Percentiles rank a stretch among this genome's conserved stretches.
Evolutionary conservation across 2,888 invertebrate genomes (phyloP).

Genomic region (Bimastos eiseni): DNA sequence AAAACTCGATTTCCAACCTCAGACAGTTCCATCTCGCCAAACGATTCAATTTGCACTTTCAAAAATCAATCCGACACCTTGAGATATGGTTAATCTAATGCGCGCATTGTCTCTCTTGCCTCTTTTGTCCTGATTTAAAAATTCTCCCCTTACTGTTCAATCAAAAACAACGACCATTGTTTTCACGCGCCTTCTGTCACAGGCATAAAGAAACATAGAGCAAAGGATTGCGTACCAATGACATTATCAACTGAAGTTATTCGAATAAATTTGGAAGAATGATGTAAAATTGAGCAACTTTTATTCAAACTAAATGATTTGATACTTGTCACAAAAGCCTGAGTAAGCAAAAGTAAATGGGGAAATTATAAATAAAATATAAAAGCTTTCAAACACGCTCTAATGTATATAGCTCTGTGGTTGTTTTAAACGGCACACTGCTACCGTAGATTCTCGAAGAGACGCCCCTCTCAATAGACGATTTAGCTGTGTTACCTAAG

Average conservation of each 20-base stretch:
- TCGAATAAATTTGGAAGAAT: background rate
- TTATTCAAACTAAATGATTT: background rate
- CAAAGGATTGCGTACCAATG: background rate
- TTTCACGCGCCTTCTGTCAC: constrained; percentile 13
- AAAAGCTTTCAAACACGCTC: background rate
- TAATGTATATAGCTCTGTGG: background rate
- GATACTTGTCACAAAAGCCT: background rate
- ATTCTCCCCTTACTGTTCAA: background rate
- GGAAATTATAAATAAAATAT: background rate
- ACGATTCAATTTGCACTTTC: constrained; percentile 2
- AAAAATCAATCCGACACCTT: background rate
- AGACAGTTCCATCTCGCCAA: constrained; percentile 57
- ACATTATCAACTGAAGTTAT: background rate
- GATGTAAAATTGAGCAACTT: background rate
- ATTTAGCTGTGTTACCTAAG: no score
- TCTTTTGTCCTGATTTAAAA: constrained; percentile 16
- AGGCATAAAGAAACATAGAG: background rate
- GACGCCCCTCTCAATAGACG: no score
- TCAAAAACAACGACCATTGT: constrained; percentile 5
- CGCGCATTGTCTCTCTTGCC: constrained; percentile 6
- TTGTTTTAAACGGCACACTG: background rate
- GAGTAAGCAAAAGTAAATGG: background rate
- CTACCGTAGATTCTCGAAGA: no score
- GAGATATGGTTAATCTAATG: background rate
- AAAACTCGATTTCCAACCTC: constrained; percentile 72